phyloP scores from a whole-genome alignment of 2,113 vertebrate genomes.

The Peromyscus californicus region DNA sequence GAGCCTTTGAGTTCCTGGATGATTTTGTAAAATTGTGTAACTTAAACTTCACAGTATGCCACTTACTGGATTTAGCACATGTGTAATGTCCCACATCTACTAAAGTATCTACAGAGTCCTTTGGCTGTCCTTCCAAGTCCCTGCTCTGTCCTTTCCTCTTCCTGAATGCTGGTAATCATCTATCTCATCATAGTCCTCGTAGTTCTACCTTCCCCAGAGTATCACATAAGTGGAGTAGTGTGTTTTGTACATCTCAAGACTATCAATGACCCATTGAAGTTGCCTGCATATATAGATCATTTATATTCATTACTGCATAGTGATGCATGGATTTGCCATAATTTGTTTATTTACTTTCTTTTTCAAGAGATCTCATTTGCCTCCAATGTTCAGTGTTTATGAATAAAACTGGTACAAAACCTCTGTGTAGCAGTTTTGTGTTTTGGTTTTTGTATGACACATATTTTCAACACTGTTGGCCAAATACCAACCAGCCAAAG shows the following conservation, averaged over 20 bases:
- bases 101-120: background rate
- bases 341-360: background rate
- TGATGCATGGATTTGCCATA: background rate
- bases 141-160: background rate
- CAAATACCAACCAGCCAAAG: background rate
- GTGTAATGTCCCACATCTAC: background rate
- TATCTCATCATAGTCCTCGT: background rate
- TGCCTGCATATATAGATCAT: background rate
- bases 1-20: background rate
- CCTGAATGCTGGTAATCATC: background rate
- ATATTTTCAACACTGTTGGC: background rate
- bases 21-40: background rate
- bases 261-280: background rate
- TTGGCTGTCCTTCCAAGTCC: background rate
- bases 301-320: background rate
- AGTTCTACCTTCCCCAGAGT: background rate
- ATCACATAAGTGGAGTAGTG: background rate
- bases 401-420: conserved; percentile 41
- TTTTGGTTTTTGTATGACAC: background rate
- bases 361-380: background rate
- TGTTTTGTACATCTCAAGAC: background rate
- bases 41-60: background rate
- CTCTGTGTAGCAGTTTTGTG: no score
- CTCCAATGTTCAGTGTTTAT: background rate
- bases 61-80: background rate